A percentile compares a stretch with the other conserved stretches of the same genome.
These are phyloP conservation scores for Ceratosolen solmsi DNA, from an alignment of 1,140 invertebrate genomes.

Conservation along the genomic window DNA sequence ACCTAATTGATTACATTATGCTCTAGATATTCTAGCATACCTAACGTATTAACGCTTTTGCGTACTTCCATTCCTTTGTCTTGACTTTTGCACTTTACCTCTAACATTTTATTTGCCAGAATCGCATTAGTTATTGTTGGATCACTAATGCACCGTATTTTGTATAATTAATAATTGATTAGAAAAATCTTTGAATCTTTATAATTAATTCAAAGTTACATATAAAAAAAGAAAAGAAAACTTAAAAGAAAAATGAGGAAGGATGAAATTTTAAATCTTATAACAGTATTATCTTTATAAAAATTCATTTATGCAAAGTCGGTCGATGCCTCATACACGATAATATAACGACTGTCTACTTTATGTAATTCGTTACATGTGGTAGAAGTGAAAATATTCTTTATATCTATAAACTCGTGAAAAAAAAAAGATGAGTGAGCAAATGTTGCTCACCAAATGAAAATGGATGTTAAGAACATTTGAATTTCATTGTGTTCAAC, in stretches of 20 bases:
- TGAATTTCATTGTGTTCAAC: slow-evolving; percentile 28
- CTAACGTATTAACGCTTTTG: neutral
- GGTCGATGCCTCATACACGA: neutral
- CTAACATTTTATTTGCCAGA: neutral
- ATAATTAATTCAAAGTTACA: too few species aligned
- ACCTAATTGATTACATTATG: neutral
- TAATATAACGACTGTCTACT: neutral
- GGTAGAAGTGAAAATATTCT: neutral
- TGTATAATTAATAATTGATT: too few species aligned
- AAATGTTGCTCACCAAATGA: neutral
- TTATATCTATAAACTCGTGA: neutral
- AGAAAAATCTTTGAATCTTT: too few species aligned
- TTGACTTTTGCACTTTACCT: slow-evolving; percentile 25
- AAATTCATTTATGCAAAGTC: neutral
- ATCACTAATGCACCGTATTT: too few species aligned
- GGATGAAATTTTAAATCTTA: neutral
- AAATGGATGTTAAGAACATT: slow-evolving; percentile 1
- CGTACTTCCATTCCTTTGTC: neutral
- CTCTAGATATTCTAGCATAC: slow-evolving; percentile 3
- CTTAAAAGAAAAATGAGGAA: too few species aligned
- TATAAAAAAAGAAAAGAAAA: too few species aligned
- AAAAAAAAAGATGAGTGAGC: neutral
- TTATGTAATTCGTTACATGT: slow-evolving; percentile 39
- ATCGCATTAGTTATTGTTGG: too few species aligned
- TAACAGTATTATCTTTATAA: slow-evolving; percentile 2